Percentiles rank a stretch among this genome's conserved stretches.
phyloP scores from a whole-genome alignment of 2,113 vertebrate genomes.

The Pelobates fuscus region DNA sequence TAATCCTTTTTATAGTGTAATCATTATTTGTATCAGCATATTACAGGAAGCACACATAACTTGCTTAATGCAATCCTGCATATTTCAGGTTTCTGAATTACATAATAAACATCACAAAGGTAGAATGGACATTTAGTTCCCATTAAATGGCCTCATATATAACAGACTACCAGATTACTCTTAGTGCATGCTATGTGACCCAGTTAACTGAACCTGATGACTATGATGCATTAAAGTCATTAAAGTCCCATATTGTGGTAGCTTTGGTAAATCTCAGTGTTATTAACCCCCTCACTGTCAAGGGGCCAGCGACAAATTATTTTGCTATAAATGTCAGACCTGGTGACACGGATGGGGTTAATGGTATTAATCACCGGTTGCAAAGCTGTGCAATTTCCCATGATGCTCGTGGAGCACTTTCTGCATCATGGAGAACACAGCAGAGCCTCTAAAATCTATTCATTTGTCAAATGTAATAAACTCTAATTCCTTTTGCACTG shows the following conservation, averaged over 20 bases:
- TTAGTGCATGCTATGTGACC: constrained; percentile 41
- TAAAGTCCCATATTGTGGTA: constrained; percentile 33
- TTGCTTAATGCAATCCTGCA: not conserved
- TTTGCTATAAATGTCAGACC: constrained; percentile 2
- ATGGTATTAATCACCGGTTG: not conserved
- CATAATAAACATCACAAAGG: constrained; percentile 1
- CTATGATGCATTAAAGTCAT: constrained; percentile 45
- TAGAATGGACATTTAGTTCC: constrained; percentile 21
- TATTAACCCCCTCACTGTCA: constrained; percentile 33
- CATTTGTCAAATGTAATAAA: too few species aligned
- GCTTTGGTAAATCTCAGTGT: constrained; percentile 34
- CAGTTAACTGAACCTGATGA: constrained; percentile 38
- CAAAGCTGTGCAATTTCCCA: not conserved
- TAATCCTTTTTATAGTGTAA: too few species aligned
- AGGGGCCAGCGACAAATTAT: constrained; percentile 16
- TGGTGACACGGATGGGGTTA: constrained; percentile 16
- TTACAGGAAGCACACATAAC: not conserved
- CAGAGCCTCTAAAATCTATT: too few species aligned
- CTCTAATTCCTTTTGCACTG: too few species aligned
- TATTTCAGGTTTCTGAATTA: constrained; percentile 6
- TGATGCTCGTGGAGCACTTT: not conserved
- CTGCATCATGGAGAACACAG: not conserved
- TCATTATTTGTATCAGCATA: not conserved
- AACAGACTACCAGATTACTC: constrained; percentile 24
- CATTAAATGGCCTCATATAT: constrained; percentile 29